These are phyloP conservation scores for Crepidodera aurea DNA, from an alignment of 2,888 invertebrate genomes.

Conservation along the genomic window DNA sequence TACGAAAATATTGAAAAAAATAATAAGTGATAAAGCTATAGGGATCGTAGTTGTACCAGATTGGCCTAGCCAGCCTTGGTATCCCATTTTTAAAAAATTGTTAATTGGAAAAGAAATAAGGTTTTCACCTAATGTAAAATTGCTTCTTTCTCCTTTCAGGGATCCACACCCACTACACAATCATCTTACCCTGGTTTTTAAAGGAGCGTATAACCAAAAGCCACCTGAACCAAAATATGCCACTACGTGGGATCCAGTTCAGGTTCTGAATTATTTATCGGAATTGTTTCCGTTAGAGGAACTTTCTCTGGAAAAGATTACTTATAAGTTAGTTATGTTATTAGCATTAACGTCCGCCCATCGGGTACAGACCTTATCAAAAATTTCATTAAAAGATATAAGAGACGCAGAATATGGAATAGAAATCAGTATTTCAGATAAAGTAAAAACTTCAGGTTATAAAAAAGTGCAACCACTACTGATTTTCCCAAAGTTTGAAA, in stretches of 20 bases:
- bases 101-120: background rate
- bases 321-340: background rate
- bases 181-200: conserved; percentile 20
- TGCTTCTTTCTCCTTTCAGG: conserved; percentile 26
- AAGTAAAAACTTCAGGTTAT: background rate
- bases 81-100: conserved; percentile 17
- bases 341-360: background rate
- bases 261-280: background rate
- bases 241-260: background rate
- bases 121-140: background rate
- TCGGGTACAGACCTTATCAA: background rate
- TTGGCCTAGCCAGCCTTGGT: conserved; percentile 22
- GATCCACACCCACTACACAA: conserved; percentile 16
- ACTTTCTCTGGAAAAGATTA: background rate
- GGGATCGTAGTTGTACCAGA: conserved; percentile 21
- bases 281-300: background rate
- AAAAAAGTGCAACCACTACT: background rate
- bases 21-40: conserved; percentile 23
- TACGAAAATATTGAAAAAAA: conserved; percentile 13
- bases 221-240: background rate
- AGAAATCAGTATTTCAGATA: background rate
- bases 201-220: background rate
- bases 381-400: background rate
- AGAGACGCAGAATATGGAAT: background rate
- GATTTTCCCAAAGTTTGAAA: background rate